Evolutionary conservation across 2,888 invertebrate genomes (phyloP).

Genomic region (Drosophila siamana): DNA sequence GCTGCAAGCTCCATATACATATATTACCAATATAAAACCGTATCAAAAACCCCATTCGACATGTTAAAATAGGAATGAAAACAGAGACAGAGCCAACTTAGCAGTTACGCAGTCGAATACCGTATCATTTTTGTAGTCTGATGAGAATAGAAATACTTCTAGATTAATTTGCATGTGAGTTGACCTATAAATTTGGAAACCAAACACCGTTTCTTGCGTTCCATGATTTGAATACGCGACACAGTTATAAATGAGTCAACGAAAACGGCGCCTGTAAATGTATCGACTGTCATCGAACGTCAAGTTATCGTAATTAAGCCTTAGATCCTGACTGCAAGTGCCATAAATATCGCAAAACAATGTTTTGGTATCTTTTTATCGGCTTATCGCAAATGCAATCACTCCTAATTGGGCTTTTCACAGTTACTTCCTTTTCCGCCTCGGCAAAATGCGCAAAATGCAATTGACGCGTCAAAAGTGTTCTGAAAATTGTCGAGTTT

Average conservation of each 20-base stretch:
- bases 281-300: neutral
- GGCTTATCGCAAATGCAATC: neutral
- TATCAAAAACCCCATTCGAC: conserved; percentile 12
- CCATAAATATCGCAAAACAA: too few species aligned
- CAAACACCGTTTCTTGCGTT: conserved; percentile 60
- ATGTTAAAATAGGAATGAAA: conserved; percentile 1
- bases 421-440: neutral
- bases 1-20: neutral
- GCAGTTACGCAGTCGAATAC: conserved; percentile 24
- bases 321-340: too few species aligned
- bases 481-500: neutral
- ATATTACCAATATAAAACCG: neutral
- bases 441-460: neutral
- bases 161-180: conserved; percentile 62
- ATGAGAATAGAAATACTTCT: conserved; percentile 36
- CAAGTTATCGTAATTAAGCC: neutral
- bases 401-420: neutral
- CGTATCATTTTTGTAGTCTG: conserved; percentile 28
- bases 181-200: conserved; percentile 69
- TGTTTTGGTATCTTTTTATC: neutral
- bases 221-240: conserved; percentile 47
- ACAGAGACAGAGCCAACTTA: neutral
- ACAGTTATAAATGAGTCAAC: conserved; percentile 20
- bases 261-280: neutral
- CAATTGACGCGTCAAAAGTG: neutral